Evolutionary conservation across 2,888 invertebrate species (phyloP).

Genomic region (Carterocephalus palaemon): DNA sequence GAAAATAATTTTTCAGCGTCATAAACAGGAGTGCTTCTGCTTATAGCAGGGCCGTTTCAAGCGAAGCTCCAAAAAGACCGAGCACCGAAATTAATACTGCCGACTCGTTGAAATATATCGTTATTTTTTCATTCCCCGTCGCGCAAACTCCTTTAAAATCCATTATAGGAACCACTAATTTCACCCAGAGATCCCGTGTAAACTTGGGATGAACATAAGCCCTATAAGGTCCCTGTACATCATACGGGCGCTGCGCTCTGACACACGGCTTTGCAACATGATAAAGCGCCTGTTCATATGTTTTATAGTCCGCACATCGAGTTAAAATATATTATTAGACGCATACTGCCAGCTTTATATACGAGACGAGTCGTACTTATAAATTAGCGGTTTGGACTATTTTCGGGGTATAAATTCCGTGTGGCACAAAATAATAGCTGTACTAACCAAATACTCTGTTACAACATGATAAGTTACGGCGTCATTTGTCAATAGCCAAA

Average conservation of each 20-base stretch:
- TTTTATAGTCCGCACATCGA: conserved; percentile 66
- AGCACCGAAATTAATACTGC: conserved; percentile 24
- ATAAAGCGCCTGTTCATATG: conserved; percentile 74
- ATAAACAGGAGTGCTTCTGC: conserved; percentile 17
- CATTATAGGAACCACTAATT: conserved; percentile 61
- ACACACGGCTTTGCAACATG: conserved; percentile 71
- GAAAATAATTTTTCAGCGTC: conserved; percentile 29
- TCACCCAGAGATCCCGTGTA: conserved; percentile 42
- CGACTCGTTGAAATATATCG: conserved; percentile 12
- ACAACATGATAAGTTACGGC: conserved; percentile 21
- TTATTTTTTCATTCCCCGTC: conserved; percentile 7
- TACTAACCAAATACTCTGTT: conserved; percentile 23
- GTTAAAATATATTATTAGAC: conserved; percentile 55
- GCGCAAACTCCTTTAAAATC: conserved; percentile 42
- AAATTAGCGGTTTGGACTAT: conserved; percentile 25
- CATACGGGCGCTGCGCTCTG: conserved; percentile 57
- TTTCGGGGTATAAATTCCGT: conserved; percentile 23
- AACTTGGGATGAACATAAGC: conserved; percentile 51
- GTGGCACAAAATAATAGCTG: conserved; percentile 24
- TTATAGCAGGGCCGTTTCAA: conserved; percentile 19
- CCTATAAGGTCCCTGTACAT: conserved; percentile 67
- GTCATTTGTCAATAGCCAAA: conserved; percentile 20
- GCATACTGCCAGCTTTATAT: conserved; percentile 27
- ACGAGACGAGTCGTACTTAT: conserved; percentile 25
- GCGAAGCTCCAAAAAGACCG: conserved; percentile 6